Evolutionary conservation across 2,888 invertebrate genomes (phyloP), one percentile per base, ranked within the genome.

Genomic region (Balanococcus diminutus): DNA sequence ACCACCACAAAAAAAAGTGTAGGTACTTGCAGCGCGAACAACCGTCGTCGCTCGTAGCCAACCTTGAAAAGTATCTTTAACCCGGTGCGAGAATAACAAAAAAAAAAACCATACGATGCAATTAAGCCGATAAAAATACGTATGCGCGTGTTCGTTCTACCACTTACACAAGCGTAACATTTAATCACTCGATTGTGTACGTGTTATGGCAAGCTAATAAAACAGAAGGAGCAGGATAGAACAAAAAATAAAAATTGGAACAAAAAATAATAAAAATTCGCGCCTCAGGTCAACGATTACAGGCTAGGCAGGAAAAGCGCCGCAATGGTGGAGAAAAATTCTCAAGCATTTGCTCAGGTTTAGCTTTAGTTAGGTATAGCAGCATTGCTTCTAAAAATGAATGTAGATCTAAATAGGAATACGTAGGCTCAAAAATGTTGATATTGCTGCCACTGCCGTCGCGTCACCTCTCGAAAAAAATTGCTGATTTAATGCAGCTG

Each of bases 41-140:
- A 67, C 28, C 61, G 61, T 61, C 28, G 67, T 67, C 67, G 28
- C 28, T 67, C 67, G 67, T 67, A 11, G 67, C 67, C 67, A 67
- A 67, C 67, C 67, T 67, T 67, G 67, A 67, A 67, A 67, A 28
- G 67, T 67, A 67, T 67, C 67, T 67, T n/a, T 67, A 67, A 67
- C 67, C 67, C 67, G 67, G 28, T 67, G 28, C 67, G 67, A 67
- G 28, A 67, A n/a, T n/a, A n/a, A 67, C 67, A 67, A 67, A 67
- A 67, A 67, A 67, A 56, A 56, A 9, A 5, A 42, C 36, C 11
- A 42, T 56, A 67, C 28, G 67, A 67, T 67, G 67, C 67, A 67
- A 67, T 67, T 67, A 67, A 67, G 67, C 67, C 67, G 28, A 16
- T 67, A 67, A 67, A 67, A 67, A 67, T 67, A 67, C 28, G 28